Evolutionary conservation across 2,797 vertebrate genomes (phyloP).

Genomic region (Acanthis flammea): DNA sequence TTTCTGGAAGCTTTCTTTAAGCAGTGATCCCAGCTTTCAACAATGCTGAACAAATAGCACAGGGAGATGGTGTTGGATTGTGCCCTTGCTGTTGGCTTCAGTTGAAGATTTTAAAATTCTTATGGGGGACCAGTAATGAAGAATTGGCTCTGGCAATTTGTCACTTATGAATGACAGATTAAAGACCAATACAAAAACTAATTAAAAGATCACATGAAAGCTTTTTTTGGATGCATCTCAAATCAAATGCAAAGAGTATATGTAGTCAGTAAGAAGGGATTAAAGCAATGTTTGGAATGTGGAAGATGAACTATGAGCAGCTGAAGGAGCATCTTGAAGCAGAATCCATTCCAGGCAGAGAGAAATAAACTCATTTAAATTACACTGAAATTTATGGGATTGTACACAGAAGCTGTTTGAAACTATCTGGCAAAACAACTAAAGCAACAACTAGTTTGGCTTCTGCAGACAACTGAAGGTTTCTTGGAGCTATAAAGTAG

Average conservation of each 20-base stretch:
- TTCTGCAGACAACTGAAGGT: not conserved
- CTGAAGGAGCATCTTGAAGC: slow-evolving; percentile 11
- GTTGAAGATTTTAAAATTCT: not conserved
- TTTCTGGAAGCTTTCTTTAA: not conserved
- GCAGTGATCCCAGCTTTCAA: not conserved
- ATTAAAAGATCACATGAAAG: not conserved
- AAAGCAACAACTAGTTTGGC: not conserved
- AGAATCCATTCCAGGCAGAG: not conserved
- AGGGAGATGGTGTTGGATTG: not conserved
- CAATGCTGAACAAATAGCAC: not conserved
- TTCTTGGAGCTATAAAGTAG: not conserved
- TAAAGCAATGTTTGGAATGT: not conserved
- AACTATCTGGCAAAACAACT: not conserved
- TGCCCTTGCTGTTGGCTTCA: not conserved
- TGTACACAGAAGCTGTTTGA: not conserved
- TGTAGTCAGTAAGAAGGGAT: not conserved
- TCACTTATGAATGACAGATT: not conserved
- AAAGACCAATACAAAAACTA: not conserved
- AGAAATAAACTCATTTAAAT: not conserved
- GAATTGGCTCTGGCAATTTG: not conserved
- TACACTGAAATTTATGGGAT: not conserved
- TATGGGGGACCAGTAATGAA: not conserved
- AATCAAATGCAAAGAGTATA: not conserved
- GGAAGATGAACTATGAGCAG: not conserved
- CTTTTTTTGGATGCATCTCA: not conserved